A percentile compares a stretch with the other conserved stretches of the same genome.
phyloP scores from a whole-genome alignment of 2,888 invertebrate species.

The Thecophora atra region DNA sequence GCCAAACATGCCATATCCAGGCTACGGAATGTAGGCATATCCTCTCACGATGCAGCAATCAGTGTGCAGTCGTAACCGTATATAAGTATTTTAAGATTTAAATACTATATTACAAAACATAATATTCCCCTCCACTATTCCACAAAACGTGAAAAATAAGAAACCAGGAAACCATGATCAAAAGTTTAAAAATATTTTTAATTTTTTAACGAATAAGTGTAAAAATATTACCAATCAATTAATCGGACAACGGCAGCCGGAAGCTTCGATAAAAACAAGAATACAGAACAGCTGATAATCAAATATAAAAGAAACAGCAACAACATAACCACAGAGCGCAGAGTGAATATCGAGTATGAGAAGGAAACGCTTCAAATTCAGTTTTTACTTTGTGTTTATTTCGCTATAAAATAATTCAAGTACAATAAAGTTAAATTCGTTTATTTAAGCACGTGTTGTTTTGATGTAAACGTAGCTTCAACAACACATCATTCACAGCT shows the following conservation, averaged over 20 bases:
- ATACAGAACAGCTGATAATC: constrained; percentile 7
- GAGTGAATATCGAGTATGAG: background rate
- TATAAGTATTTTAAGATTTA: background rate
- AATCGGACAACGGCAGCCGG: constrained; percentile 12
- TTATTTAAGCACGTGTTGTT: too few relatives aligned
- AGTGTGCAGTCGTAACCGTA: constrained; percentile 26
- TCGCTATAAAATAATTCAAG: background rate
- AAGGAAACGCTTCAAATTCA: background rate
- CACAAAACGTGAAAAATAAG: constrained; percentile 18
- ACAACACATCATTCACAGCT: too few relatives aligned
- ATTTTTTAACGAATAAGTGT: constrained; percentile 33
- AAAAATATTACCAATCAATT: constrained; percentile 15
- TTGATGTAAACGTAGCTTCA: too few relatives aligned
- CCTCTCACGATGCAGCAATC: constrained; percentile 24
- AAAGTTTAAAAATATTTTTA: constrained; percentile 21
- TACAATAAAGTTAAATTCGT: background rate
- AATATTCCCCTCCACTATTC: constrained; percentile 29
- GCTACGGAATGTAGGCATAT: constrained; percentile 64
- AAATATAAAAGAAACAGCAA: constrained; percentile 14
- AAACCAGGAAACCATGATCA: background rate
- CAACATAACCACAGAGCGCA: constrained; percentile 3
- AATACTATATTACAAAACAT: constrained; percentile 14
- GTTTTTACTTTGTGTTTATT: background rate
- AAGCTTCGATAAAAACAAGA: constrained; percentile 25
- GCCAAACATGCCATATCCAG: constrained; percentile 65